A percentile compares a stretch with the other conserved stretches of the same genome.
Conservation (phyloP, 2,797 vertebrate species). For the Thamnophis elegans region DNA sequence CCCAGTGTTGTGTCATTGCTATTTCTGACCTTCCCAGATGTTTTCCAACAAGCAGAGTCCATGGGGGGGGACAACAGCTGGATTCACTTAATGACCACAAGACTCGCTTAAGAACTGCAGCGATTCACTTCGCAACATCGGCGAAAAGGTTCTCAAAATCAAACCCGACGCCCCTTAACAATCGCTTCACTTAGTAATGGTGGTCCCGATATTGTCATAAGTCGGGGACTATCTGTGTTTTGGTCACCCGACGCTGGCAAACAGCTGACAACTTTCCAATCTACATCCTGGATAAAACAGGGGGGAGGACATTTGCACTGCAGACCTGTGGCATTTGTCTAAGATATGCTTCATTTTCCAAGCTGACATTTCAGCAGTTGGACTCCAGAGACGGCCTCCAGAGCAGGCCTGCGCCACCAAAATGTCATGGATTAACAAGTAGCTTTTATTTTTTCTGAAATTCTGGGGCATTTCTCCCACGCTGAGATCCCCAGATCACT, state of each 20-base stretch:
- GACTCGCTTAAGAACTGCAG: neutral
- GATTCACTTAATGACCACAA: accelerated
- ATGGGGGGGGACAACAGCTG: no score
- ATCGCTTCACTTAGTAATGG: neutral
- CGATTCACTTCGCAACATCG: no score
- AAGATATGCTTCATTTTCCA: neutral
- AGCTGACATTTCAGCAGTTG: neutral
- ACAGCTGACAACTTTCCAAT: neutral
- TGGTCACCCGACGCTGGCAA: neutral
- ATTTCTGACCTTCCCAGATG: no score
- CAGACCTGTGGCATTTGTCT: neutral
- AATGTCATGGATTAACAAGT: no score
- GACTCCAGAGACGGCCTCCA: neutral
- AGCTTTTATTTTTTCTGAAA: neutral
- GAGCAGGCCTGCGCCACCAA: neutral
- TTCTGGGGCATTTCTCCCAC: neutral
- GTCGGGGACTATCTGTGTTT: neutral
- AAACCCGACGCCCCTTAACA: neutral
- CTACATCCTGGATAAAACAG: neutral
- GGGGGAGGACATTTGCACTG: neutral
- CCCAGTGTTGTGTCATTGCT: no score
- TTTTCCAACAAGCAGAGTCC: no score
- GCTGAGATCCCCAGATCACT: neutral
- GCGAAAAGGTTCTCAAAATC: neutral
- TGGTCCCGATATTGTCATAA: neutral